A percentile compares a stretch with the other conserved stretches of the same genome.
phyloP scores from a whole-genome alignment of 2,888 invertebrate genomes.

The Iselma pallidipennis region DNA sequence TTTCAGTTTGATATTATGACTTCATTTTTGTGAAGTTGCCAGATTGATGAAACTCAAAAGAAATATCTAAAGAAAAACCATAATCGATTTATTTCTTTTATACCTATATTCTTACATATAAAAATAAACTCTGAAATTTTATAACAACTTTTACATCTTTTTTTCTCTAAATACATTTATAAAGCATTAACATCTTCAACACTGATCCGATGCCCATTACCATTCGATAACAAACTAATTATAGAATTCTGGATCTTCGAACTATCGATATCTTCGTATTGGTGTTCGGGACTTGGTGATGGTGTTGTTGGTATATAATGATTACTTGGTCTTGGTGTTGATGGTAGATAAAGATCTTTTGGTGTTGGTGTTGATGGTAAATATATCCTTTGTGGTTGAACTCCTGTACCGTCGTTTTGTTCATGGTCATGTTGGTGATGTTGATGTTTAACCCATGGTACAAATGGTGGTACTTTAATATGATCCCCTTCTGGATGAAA shows the following conservation, averaged over 20 bases:
- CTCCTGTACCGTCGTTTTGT: no score
- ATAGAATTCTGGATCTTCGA: constrained; percentile 7
- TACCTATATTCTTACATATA: neutral
- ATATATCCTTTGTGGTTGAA: no score
- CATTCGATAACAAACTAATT: constrained; percentile 6
- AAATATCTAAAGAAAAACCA: no score
- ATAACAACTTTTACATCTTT: neutral
- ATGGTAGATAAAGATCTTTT: neutral
- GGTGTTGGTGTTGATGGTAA: neutral
- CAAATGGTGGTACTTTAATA: constrained; percentile 42
- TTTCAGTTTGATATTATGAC: neutral
- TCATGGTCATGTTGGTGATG: constrained; percentile 1
- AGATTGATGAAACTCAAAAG: no score
- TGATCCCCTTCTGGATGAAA: constrained; percentile 43
- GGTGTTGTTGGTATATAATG: neutral
- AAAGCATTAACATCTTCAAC: constrained; percentile 5
- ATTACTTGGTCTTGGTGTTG: neutral
- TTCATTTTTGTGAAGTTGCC: no score
- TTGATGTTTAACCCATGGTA: constrained; percentile 35
- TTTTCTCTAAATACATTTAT: neutral
- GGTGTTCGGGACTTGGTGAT: neutral
- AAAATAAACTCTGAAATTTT: constrained; percentile 7
- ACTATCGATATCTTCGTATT: neutral
- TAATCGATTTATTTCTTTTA: no score
- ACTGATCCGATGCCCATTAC: constrained; percentile 1